Base-by-base conservation (phyloP, 2,113 vertebrate species). In the Ammodytes dubius region DNA sequence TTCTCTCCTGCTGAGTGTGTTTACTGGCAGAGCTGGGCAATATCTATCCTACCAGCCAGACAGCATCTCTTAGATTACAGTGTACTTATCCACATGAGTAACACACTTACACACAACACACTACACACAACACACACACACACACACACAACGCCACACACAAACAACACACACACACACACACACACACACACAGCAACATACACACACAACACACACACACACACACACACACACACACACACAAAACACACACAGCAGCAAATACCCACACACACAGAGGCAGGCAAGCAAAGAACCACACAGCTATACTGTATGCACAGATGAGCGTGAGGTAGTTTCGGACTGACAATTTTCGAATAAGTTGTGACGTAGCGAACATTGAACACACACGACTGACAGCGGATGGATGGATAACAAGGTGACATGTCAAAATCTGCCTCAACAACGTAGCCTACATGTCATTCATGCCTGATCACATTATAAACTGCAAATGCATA, bases 1-100 rank as follows among this genome's bases (percentile, higher is more conserved):
- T 66, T 53, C 7, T 77, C 59, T 73, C 61, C 70, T 65, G 71
- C 82, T 68, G 59, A 81, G 63, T 65, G 27, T 75, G 63, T 80
- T 87, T 88, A 78, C 67, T 74, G 59, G 70, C 49, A 84, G 59
- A 45, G 56, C 17, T 43, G 10, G 17, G 13, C 13, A 0, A 69
- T 80, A 73, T 73, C 71, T 77, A 67, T 66, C 65, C 42, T 15
- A 77, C 59, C 65, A 58, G 65, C 69, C 65, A 83, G 49, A 58
- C 15, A 79, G 50, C 12, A 19, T 46, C 13, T 53, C 19, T 27
- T 12, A 40, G 57, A 79, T 76, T 72, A 53, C 39, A 69, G 19
- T 49, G 40, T 58, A 59, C 77, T 67, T 68, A 70, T 49, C 52
- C 54, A 64, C 37, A 74, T 57, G 52, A 68, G 46, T 64, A 43